phyloP scores from a whole-genome alignment of 2,888 invertebrate species.

The Harpalus rubripes region DNA sequence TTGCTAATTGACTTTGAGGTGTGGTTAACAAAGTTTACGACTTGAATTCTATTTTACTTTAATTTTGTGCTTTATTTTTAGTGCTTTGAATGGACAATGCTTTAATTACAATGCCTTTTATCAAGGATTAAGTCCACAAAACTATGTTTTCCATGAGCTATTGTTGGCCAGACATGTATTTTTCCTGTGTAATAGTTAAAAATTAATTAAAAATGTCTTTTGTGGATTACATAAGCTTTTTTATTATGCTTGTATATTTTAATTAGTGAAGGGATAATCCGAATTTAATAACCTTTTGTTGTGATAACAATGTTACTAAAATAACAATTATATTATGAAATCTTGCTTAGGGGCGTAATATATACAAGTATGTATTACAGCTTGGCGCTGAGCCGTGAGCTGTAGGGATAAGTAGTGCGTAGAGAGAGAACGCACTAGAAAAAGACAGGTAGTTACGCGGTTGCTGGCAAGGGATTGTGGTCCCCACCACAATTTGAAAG shows the following conservation, averaged over 20 bases:
- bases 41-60: conserved; percentile 61
- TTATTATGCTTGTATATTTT: neutral
- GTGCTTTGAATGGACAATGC: conserved; percentile 21
- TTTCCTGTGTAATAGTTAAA: neutral
- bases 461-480: too few relatives aligned
- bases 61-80: conserved; percentile 62
- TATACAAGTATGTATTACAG: too few relatives aligned
- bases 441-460: too few relatives aligned
- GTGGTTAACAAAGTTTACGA: conserved; percentile 51
- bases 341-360: too few relatives aligned
- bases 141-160: conserved; percentile 20
- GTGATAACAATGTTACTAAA: too few relatives aligned
- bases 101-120: conserved; percentile 46
- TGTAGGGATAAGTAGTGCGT: too few relatives aligned
- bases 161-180: conserved; percentile 4
- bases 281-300: neutral
- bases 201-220: conserved; percentile 34
- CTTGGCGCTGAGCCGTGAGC: too few relatives aligned
- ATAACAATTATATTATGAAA: too few relatives aligned
- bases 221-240: neutral
- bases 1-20: conserved; percentile 64
- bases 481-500: too few relatives aligned
- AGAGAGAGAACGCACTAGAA: too few relatives aligned
- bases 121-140: conserved; percentile 26
- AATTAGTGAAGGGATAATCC: neutral